Percentiles rank a stretch among this genome's conserved stretches.
These are phyloP conservation scores for Camponotus fellah DNA, from an alignment of 2,888 invertebrate species.

Conservation along the genomic window DNA sequence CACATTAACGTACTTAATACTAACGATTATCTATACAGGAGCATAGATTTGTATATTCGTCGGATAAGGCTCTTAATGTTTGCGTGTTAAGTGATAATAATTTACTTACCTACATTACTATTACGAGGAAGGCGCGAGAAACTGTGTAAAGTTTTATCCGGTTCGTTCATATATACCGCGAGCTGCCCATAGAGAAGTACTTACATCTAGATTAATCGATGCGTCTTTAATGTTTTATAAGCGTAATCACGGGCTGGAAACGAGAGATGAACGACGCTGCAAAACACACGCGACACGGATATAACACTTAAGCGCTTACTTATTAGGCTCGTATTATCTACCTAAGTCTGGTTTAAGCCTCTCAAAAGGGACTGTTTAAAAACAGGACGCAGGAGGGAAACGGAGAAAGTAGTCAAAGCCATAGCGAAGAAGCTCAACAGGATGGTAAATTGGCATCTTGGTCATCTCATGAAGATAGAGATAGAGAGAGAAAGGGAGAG, in stretches of 20 bases:
- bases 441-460: conserved; percentile 10
- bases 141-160: conserved; percentile 77
- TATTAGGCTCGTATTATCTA: conserved; percentile 64
- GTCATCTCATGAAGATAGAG: conserved; percentile 3
- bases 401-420: conserved; percentile 15
- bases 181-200: conserved; percentile 72
- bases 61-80: conserved; percentile 80
- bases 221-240: conserved; percentile 63
- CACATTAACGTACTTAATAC: conserved; percentile 78
- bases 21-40: conserved; percentile 67
- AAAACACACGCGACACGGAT: conserved; percentile 54
- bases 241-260: conserved; percentile 68
- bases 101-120: conserved; percentile 69
- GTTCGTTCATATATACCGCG: conserved; percentile 71
- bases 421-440: conserved; percentile 29
- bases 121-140: conserved; percentile 41
- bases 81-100: conserved; percentile 71
- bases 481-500: no score
- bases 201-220: conserved; percentile 67
- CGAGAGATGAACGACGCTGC: conserved; percentile 1
- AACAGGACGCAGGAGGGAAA: conserved; percentile 35
- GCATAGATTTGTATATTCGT: conserved; percentile 84
- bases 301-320: conserved; percentile 67
- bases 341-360: conserved; percentile 53
- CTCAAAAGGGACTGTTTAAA: conserved; percentile 59